phyloP scores from a whole-genome alignment of 2,888 invertebrate genomes.

The Epirrhoe alternata region DNA sequence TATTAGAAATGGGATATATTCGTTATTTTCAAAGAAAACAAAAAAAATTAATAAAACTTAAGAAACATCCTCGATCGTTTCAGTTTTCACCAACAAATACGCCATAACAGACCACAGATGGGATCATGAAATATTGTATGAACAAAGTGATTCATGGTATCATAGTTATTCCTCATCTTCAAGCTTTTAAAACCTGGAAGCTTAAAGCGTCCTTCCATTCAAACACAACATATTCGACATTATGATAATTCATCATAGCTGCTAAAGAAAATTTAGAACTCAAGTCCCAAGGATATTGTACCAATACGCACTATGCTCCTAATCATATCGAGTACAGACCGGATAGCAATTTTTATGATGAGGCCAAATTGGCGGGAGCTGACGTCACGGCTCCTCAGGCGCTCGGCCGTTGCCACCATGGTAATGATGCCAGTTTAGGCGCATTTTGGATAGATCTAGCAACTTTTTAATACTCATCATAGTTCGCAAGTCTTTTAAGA shows the following conservation, averaged over 20 bases:
- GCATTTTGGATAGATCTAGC: slow-evolving; percentile 8
- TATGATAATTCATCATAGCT: neutral
- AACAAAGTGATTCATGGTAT: no score
- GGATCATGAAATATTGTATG: no score
- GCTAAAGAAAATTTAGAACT: neutral
- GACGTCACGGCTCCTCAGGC: slow-evolving; percentile 39
- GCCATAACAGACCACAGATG: no score
- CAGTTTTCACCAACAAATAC: no score
- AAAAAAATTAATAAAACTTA: no score
- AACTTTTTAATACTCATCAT: neutral
- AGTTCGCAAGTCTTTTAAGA: no score
- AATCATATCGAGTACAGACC: slow-evolving; percentile 39
- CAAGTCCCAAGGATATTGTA: neutral
- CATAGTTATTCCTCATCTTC: no score
- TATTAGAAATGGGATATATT: neutral
- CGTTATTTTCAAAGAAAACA: neutral
- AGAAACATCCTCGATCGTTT: no score
- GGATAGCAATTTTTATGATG: slow-evolving; percentile 41
- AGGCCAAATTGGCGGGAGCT: slow-evolving; percentile 36
- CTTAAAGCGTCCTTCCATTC: no score
- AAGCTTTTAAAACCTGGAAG: no score
- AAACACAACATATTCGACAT: no score
- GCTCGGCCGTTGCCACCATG: slow-evolving; percentile 27
- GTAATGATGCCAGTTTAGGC: neutral
- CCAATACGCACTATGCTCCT: slow-evolving; percentile 8